Conservation (phyloP, 2,797 vertebrate genomes). For the Spizella passerina region DNA sequence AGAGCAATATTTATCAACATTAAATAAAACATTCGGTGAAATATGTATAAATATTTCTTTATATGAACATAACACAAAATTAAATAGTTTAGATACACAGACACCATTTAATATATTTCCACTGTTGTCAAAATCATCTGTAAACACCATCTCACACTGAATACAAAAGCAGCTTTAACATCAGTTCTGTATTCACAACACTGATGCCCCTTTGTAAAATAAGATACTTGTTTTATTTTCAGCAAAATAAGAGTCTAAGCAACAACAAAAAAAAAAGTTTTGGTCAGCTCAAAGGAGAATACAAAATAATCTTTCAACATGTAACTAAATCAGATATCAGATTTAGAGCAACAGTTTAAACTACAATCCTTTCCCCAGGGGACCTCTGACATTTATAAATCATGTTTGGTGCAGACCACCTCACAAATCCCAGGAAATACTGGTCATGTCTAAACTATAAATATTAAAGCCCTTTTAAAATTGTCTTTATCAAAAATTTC, state of each 20-base stretch:
- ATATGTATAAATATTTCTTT: conserved; percentile 81
- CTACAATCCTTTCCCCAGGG: conserved; percentile 56
- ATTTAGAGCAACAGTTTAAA: conserved; percentile 60
- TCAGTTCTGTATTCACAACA: conserved; percentile 78
- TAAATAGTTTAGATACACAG: conserved; percentile 86
- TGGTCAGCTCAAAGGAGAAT: conserved; percentile 63
- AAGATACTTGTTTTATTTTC: conserved; percentile 67
- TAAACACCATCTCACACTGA: conserved; percentile 91
- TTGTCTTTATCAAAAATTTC: conserved; percentile 56
- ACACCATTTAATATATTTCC: conserved; percentile 85
- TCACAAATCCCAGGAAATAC: conserved; percentile 46
- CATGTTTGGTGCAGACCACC: conserved; percentile 25
- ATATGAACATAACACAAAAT: conserved; percentile 83
- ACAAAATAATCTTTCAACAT: conserved; percentile 62
- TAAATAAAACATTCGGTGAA: conserved; percentile 81
- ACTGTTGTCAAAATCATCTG: conserved; percentile 85
- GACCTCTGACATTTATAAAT: conserved; percentile 54
- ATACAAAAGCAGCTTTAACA: conserved; percentile 87
- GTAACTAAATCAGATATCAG: conserved; percentile 44
- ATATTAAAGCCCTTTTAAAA: conserved; percentile 63
- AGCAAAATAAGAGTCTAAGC: conserved; percentile 51
- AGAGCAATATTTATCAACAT: conserved; percentile 77
- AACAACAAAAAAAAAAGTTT: conserved; percentile 17
- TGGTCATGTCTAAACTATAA: conserved; percentile 36
- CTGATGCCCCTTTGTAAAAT: conserved; percentile 72